phyloP scores from a whole-genome alignment of 2,113 vertebrate genomes.

The Catharus bicknelli region DNA sequence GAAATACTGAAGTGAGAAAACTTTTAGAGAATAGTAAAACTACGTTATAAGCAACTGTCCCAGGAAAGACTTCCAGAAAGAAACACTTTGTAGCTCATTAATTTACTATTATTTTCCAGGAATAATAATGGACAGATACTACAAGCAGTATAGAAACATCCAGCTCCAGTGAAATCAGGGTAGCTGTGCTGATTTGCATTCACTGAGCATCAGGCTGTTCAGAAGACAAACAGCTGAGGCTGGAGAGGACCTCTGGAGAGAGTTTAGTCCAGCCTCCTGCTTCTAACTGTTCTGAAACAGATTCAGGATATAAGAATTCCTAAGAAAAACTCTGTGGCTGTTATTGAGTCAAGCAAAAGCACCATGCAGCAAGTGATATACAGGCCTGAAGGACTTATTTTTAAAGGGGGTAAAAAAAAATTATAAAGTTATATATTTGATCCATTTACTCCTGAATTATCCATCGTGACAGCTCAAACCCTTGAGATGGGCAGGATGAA shows the following conservation, averaged over 20 bases:
- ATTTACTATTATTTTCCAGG: background rate
- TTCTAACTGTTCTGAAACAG: background rate
- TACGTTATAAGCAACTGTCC: background rate
- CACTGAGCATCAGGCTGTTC: background rate
- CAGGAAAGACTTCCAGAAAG: background rate
- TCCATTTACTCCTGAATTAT: background rate
- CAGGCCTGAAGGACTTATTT: background rate
- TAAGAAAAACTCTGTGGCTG: background rate
- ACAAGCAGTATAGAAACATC: background rate
- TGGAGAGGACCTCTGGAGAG: background rate
- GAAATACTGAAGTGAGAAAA: background rate
- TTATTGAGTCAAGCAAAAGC: background rate
- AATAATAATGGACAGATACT: background rate
- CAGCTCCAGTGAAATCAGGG: background rate
- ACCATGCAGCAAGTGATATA: background rate
- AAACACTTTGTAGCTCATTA: background rate
- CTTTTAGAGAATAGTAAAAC: background rate
- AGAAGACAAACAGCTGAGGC: background rate
- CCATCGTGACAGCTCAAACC: fast-evolving
- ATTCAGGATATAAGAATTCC: background rate
- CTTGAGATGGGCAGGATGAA: background rate
- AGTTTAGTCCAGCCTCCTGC: background rate
- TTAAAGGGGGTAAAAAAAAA: background rate
- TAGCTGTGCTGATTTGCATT: background rate
- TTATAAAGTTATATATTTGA: background rate